Evolutionary conservation across 2,797 vertebrate species (phyloP), one percentile per base, ranked within the genome.

Genomic region (Spinibarbus caldwelli): DNA sequence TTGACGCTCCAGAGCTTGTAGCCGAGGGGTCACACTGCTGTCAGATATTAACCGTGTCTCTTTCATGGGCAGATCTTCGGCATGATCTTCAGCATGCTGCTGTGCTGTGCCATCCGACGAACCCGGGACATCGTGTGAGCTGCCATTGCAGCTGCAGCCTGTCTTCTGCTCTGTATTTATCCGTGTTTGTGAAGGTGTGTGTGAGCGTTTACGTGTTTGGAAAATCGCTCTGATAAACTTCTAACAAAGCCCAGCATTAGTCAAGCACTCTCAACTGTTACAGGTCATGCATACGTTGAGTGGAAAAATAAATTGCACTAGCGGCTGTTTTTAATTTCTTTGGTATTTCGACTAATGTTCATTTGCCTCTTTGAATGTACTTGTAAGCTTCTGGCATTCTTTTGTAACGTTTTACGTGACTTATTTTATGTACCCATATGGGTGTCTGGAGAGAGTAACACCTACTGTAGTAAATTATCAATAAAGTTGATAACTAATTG

Each of bases 71-170:
- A 99, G 98, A 94, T 99, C 86, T 97, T 99, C 1, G 98, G 98
- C 31, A 98, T 99, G 98, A 97, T 99, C 93, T 97, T 98, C 96
- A 99, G 98, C 90, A 97, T 98, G 96, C 89, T 99, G 88, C 95
- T 99, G 80, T 98, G 97, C 92, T 99, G 97, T 36, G 97, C 97
- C 77, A 96, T 99, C 85, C 96, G 96, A 91, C 95, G 90, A 89
- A 97, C 94, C 90, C 92, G 96, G 34, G 96, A 98, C 90, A 95
- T 96, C 91, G 96, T 98, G 86, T 98, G 89, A 86, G 17, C 41
- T 23, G 4, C 23, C 68, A 7, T 36, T 47, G 45, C 23, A 10
- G 7, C 52, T 12, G 26, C 75, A n/a, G 62, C 1, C 72, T 49
- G 34, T 83, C n/a, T 76, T 68, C 70, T 78, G 47, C 49, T 77